Evolutionary conservation across 1,140 invertebrate species (phyloP), one percentile per base, ranked within the genome.

Genomic region (Glomeris maerens): DNA sequence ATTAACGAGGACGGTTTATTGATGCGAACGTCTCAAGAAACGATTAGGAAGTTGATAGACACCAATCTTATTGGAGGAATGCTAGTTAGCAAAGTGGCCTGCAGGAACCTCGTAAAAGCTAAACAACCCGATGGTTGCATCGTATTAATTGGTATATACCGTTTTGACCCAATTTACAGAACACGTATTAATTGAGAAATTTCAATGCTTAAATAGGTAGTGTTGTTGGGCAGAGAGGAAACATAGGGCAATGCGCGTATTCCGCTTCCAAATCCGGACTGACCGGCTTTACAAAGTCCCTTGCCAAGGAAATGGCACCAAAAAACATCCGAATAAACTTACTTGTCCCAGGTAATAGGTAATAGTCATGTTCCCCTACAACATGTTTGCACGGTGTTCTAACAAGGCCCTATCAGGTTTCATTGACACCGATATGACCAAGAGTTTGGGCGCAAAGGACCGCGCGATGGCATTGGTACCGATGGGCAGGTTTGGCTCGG

Each of bases 181-280:
- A 10, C n/a, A 36, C n/a, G 10, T n/a, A 36, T 36, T 36, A 10
- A 36, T 36, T n/a, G 10, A n/a, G 10, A 13, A 36, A 36, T 36
- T 36, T 36, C 10, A 36, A 13, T 36, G n/a, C 10, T 36, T 10
- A 36, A 36, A 36, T 38, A 58, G 56, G 52, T 2, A 58, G 56
- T 50, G 46, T 60, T 40, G 46, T 60, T 21, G 59, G 51, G 17
- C 13, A 27, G 58, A 56, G 56, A 29, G 71, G 71, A 14, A 72
- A 73, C 52, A 53, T 65, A 44, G 71, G 71, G 0, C 72, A 73
- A 54, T 59, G 61, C n/a, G 67, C 65, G 44, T 73, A 73, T 60
- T 57, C 64, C 39, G 69, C 72, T 3, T 64, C 70, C 3, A 73
- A 73, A 57, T 66, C 71, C 46, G 72, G 68, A 31, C 65, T 73